These are phyloP conservation scores for Schizotus pectinicornis DNA, from an alignment of 2,888 invertebrate genomes.

Conservation along the genomic window DNA sequence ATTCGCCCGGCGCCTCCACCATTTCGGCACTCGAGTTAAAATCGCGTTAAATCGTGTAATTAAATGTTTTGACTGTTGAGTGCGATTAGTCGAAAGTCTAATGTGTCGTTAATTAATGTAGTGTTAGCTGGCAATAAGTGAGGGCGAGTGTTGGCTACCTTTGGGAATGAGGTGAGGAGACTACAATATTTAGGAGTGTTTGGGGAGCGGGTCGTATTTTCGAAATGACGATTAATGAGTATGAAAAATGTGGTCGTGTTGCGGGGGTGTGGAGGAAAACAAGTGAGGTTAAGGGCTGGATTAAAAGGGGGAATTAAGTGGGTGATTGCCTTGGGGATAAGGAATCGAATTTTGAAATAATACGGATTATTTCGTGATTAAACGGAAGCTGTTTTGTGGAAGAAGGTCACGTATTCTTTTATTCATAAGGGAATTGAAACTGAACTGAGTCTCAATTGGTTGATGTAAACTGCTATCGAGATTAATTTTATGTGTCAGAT, in stretches of 20 bases:
- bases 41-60: too few species aligned
- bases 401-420: constrained; percentile 28
- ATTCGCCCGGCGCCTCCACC: too few species aligned
- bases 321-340: constrained; percentile 14
- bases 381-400: constrained; percentile 20
- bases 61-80: too few species aligned
- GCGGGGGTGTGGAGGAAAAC: constrained; percentile 1
- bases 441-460: constrained; percentile 29
- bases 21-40: too few species aligned
- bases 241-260: constrained; percentile 5
- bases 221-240: constrained; percentile 4
- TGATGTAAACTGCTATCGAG: constrained; percentile 20
- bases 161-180: not conserved
- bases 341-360: constrained; percentile 26
- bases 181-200: not conserved
- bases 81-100: too few species aligned
- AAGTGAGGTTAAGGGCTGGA: constrained; percentile 1
- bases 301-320: constrained; percentile 18
- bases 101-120: constrained; percentile 2
- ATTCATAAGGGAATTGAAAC: constrained; percentile 26
- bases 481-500: constrained; percentile 25
- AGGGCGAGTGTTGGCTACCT: not conserved
- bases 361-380: constrained; percentile 25
- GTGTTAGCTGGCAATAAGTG: not conserved
- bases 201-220: not conserved